A percentile compares a stretch with the other conserved stretches of the same genome.
Evolutionary conservation across 2,113 vertebrate species (phyloP).

Genomic region (Lathamus discolor): DNA sequence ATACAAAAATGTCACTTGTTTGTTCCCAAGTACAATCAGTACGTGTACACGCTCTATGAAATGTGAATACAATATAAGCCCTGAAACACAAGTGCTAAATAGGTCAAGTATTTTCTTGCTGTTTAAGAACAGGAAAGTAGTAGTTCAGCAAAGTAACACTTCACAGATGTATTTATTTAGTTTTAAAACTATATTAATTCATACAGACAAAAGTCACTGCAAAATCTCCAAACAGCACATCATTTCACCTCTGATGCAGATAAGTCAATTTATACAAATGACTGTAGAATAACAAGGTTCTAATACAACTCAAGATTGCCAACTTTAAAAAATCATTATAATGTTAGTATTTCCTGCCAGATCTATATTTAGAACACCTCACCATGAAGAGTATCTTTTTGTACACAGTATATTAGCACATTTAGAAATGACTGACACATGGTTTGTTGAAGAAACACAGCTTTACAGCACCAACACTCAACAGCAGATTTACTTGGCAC

Average conservation of each 20-base stretch:
- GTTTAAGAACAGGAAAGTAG: not conserved
- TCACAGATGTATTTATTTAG: not conserved
- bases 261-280: not conserved
- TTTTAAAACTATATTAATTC: not conserved
- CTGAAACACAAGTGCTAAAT: not conserved
- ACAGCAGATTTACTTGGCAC: not conserved
- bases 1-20: not conserved
- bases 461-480: not conserved
- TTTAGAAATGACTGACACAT: not conserved
- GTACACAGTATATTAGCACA: not conserved
- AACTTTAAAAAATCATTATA: not conserved
- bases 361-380: not conserved
- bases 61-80: not conserved
- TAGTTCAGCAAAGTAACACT: not conserved
- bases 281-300: not conserved
- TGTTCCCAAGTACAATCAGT: not conserved
- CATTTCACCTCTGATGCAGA: not conserved
- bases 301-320: not conserved
- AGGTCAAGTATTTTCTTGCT: not conserved
- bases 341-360: not conserved
- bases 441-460: not conserved
- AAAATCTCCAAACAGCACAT: not conserved
- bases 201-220: not conserved
- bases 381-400: not conserved
- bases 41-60: rapidly evolving